Evolutionary conservation across 2,888 invertebrate species (phyloP).

Genomic region (Cryptosula pallasiana): DNA sequence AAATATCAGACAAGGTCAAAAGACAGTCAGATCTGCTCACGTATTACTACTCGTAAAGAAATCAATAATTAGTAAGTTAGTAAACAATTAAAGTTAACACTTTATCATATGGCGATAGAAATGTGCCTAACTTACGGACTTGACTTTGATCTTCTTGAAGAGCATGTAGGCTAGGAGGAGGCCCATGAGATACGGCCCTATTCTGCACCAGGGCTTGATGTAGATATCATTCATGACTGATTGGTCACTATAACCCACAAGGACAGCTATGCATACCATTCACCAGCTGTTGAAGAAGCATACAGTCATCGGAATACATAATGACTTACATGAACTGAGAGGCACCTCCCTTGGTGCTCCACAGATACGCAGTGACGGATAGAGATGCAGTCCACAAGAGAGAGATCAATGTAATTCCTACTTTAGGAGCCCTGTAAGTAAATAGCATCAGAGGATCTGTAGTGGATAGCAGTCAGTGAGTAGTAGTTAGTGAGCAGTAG

Average conservation of each 20-base stretch:
- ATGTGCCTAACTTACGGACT: background rate
- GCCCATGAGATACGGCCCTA: constrained; percentile 21
- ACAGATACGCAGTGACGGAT: background rate
- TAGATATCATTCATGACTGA: constrained; percentile 6
- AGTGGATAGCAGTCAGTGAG: no score
- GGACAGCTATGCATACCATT: no score
- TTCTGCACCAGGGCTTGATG: constrained; percentile 23
- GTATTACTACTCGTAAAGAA: no score
- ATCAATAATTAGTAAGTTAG: no score
- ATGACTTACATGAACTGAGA: constrained; percentile 1
- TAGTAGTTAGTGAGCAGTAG: no score
- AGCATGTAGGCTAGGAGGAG: constrained; percentile 8
- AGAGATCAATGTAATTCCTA: constrained; percentile 1
- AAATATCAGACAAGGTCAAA: no score
- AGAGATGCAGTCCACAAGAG: background rate
- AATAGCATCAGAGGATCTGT: no score
- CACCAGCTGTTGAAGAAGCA: no score
- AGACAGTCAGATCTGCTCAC: no score
- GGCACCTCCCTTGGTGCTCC: background rate
- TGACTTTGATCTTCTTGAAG: constrained; percentile 22
- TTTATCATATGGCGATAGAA: no score
- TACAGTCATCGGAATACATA: no score
- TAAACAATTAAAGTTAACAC: no score
- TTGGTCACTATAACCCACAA: constrained; percentile 16
- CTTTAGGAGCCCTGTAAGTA: background rate